phyloP scores from a whole-genome alignment of 2,113 vertebrate genomes.

The Chascanopsetta lugubris region DNA sequence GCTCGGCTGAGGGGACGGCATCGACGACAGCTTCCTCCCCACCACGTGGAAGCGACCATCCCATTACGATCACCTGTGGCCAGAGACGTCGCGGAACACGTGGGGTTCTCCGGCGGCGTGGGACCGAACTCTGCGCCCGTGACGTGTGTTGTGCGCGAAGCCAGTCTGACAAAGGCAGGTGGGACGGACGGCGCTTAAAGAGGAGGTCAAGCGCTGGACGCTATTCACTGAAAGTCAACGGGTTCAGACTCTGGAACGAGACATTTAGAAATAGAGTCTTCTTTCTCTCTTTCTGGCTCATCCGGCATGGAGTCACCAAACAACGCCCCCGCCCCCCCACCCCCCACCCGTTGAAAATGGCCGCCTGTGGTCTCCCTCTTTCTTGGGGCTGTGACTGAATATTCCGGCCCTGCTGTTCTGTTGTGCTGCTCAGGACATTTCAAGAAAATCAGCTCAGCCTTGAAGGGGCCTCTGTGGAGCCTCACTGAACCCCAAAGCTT shows the following conservation, averaged over 20 bases:
- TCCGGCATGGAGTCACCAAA: not conserved
- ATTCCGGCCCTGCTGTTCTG: constrained; percentile 16
- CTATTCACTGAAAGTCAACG: not conserved
- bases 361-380: not conserved
- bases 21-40: too few relatives aligned
- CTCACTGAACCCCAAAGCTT: constrained; percentile 32
- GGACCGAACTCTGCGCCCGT: too few relatives aligned
- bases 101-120: too few relatives aligned
- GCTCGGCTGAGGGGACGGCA: too few relatives aligned
- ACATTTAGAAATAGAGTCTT: not conserved
- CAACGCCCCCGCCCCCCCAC: not conserved
- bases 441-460: constrained; percentile 2
- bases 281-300: not conserved
- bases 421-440: constrained; percentile 20
- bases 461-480: constrained; percentile 29
- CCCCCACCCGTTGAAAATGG: not conserved
- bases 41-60: too few relatives aligned
- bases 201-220: too few relatives aligned
- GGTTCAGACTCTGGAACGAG: not conserved
- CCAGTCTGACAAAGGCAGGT: too few relatives aligned
- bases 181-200: too few relatives aligned
- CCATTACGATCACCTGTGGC: too few relatives aligned
- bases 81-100: too few relatives aligned
- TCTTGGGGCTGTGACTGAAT: not conserved
- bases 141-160: too few relatives aligned